Evolutionary conservation across 92 coral and sea anemone species (phyloP), one percentile per base, ranked within the genome.

Genomic region (Heliopora coerulea): DNA sequence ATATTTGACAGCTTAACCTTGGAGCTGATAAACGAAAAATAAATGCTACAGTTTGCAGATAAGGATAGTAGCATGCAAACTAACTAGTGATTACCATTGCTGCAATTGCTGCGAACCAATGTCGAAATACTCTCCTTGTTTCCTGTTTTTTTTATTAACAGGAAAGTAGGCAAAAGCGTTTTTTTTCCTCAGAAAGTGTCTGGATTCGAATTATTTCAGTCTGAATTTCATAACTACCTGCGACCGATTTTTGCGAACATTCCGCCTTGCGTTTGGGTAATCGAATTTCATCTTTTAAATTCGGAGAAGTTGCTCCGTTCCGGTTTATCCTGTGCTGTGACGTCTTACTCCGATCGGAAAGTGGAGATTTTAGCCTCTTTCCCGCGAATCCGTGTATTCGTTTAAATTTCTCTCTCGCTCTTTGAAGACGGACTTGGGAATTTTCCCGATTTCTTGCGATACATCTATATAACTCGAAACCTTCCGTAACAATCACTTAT

Each of bases 241-340:
- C 21, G 54, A 23, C 27, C 23, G 18, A 67, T 3, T 44, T 44
- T 27, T 34, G 34, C 27, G 26, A 27, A 54, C 35, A 27, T 67
- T 54, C 58, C 74, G 48, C 40, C 10, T 67, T n/a, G 74, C 23
- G 18, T 17, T 34, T 11, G 41, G 74, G 59, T 67, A 67, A 27
- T 67, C 59, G 74, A 46, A 67, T 67, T 67, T 44, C 74, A 46
- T 49, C 42, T 39, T 25, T 62, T 42, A 1, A 2, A 0, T 20
- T 13, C n/a, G 48, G 13, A 14, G 21, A 40, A 39, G 8, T 58
- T 7, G 52, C 12, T 58, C 63, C 17, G 30, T 32, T 58, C 17
- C 13, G 72, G 49, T 17, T 65, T 26, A 18, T 11, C 46, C 33
- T 40, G n/a, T n/a, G n/a, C n/a, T n/a, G n/a, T n/a, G n/a, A n/a